Conservation (phyloP, 2,888 invertebrate genomes). For the Folsomia candida region DNA sequence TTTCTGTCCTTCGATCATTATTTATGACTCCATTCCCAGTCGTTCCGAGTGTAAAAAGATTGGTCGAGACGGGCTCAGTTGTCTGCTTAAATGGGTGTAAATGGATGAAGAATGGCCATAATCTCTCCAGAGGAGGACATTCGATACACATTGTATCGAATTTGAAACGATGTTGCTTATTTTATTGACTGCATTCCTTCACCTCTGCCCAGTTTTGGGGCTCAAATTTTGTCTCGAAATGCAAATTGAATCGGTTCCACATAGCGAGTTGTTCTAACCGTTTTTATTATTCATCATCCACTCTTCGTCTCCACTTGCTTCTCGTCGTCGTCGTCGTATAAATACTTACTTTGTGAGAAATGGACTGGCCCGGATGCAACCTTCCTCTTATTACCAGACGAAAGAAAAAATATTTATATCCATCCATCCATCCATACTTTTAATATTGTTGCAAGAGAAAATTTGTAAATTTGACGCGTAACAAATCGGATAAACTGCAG, state of each 20-base stretch:
- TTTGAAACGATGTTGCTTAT: conserved; percentile 1
- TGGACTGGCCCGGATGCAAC: no score
- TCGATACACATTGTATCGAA: conserved; percentile 5
- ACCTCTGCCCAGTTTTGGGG: neutral
- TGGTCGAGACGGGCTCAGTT: neutral
- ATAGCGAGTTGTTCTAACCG: no score
- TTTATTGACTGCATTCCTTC: conserved; percentile 2
- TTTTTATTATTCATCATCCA: no score
- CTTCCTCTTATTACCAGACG: no score
- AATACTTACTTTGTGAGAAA: no score
- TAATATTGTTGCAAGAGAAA: neutral
- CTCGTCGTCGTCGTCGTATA: no score
- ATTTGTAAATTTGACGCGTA: neutral
- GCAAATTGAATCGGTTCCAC: neutral
- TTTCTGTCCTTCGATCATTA: conserved; percentile 16
- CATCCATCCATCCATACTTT: no score
- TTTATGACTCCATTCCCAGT: conserved; percentile 15
- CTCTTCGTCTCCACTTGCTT: no score
- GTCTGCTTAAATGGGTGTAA: neutral
- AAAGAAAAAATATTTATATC: no score
- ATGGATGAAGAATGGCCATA: neutral
- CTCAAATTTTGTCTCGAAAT: neutral
- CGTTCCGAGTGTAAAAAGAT: neutral
- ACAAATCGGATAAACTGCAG: neutral
- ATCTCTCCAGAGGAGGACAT: neutral